Evolutionary conservation across 2,888 invertebrate genomes (phyloP).

Genomic region (Euphydryas editha): DNA sequence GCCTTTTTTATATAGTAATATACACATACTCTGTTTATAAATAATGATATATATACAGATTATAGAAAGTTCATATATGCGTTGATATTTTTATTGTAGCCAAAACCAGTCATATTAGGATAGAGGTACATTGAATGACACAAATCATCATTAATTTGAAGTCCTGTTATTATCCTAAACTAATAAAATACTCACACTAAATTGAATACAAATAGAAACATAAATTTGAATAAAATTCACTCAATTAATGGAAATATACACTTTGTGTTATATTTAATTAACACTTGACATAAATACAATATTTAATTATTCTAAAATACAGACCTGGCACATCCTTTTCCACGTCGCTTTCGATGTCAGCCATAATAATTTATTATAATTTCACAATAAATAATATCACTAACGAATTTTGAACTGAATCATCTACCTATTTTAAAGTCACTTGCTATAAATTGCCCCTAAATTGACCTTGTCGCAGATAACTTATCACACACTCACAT

Average conservation of each 20-base stretch:
- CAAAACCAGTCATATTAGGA: too few species aligned
- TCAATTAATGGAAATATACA: not conserved
- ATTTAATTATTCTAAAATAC: conserved; percentile 13
- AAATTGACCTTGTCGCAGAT: conserved; percentile 57
- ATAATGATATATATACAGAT: too few species aligned
- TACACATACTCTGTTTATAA: too few species aligned
- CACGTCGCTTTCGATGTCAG: conserved; percentile 49
- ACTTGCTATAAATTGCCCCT: conserved; percentile 49
- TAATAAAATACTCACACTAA: not conserved
- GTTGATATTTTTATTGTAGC: too few species aligned
- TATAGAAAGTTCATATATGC: too few species aligned
- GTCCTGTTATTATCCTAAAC: too few species aligned
- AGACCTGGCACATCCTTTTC: conserved; percentile 48
- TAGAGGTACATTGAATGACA: too few species aligned
- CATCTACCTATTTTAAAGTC: conserved; percentile 41
- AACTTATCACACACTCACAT: conserved; percentile 47
- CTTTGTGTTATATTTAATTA: not conserved
- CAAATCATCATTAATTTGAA: too few species aligned
- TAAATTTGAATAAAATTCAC: not conserved
- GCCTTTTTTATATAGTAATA: too few species aligned
- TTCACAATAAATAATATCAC: conserved; percentile 39
- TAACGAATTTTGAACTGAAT: conserved; percentile 38
- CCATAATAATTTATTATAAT: conserved; percentile 47
- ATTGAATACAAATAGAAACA: not conserved
- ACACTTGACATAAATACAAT: not conserved